Conservation (phyloP, 2,888 invertebrate genomes). For the Corbicula japonica region DNA sequence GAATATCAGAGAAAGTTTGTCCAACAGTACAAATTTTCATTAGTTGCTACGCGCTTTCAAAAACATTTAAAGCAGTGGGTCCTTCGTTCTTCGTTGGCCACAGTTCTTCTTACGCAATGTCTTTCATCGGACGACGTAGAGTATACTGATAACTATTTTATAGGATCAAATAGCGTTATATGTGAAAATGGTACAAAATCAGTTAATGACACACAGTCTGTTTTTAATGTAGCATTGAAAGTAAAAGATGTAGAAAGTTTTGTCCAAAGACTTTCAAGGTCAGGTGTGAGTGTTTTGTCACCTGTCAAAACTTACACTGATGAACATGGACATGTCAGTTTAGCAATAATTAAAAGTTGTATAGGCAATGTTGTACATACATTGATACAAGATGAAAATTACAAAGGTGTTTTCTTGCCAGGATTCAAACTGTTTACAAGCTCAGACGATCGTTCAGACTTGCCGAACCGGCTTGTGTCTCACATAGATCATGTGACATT, state of each 20-base stretch:
- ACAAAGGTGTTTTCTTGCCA: slow-evolving; percentile 86
- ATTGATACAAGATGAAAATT: slow-evolving; percentile 85
- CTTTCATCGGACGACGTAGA: slow-evolving; percentile 22
- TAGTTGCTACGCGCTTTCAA: slow-evolving; percentile 71
- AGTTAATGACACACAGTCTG: slow-evolving; percentile 82
- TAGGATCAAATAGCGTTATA: slow-evolving; percentile 11
- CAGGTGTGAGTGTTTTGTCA: slow-evolving; percentile 81
- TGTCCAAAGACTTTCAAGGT: slow-evolving; percentile 70
- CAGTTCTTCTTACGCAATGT: slow-evolving; percentile 81
- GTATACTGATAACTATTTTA: slow-evolving; percentile 54
- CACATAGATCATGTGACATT: slow-evolving; percentile 87
- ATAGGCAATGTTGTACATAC: slow-evolving; percentile 87
- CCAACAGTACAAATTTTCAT: slow-evolving; percentile 78
- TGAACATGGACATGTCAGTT: slow-evolving; percentile 82
- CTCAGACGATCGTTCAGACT: background rate
- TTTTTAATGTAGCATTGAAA: slow-evolving; percentile 86
- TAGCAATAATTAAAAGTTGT: slow-evolving; percentile 86
- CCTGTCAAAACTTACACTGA: slow-evolving; percentile 77
- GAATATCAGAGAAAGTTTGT: slow-evolving; percentile 73
- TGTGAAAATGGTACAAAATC: background rate
- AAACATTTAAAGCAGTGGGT: slow-evolving; percentile 77
- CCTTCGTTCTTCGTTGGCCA: slow-evolving; percentile 76
- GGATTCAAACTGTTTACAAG: slow-evolving; percentile 77
- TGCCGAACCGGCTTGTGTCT: slow-evolving; percentile 65
- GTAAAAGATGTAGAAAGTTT: slow-evolving; percentile 82